phyloP scores from a whole-genome alignment of 2,888 invertebrate species.

The Andrena bucephala region DNA sequence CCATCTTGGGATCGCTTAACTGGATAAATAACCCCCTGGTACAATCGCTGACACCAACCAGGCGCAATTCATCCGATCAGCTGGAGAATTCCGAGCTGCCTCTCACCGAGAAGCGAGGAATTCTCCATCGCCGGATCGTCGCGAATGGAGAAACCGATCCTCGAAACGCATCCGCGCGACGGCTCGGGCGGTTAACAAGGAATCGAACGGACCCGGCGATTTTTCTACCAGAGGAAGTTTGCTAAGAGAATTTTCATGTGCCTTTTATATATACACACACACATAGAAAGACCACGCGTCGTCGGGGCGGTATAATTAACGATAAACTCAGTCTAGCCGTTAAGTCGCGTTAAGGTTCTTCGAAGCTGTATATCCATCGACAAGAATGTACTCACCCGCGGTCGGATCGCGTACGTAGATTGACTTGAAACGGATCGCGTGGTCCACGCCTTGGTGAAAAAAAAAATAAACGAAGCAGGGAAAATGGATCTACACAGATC shows the following conservation, averaged over 20 bases:
- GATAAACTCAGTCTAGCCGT: conserved; percentile 38
- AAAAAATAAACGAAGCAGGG: not conserved
- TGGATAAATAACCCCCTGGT: not conserved
- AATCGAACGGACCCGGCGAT: conserved; percentile 15
- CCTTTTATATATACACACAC: conserved; percentile 66
- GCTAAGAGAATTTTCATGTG: conserved; percentile 40
- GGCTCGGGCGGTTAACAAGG: conserved; percentile 3
- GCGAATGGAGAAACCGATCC: not conserved
- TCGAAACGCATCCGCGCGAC: not conserved
- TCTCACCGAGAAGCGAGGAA: not conserved
- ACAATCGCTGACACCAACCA: no score
- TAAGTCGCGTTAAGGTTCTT: conserved; percentile 45
- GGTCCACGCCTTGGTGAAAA: not conserved
- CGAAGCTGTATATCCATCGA: conserved; percentile 20
- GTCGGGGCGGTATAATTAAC: conserved; percentile 28
- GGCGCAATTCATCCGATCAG: no score
- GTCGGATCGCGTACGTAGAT: conserved; percentile 8
- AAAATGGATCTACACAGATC: conserved; percentile 4
- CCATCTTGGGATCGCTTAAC: not conserved
- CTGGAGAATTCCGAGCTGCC: no score
- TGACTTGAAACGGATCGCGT: not conserved
- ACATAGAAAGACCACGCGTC: conserved; percentile 25
- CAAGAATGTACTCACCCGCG: conserved; percentile 33
- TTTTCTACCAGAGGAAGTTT: conserved; percentile 41
- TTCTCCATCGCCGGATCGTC: not conserved